Base-by-base conservation (phyloP, 2,113 vertebrate genomes). In the Xiphophorus maculatus region DNA sequence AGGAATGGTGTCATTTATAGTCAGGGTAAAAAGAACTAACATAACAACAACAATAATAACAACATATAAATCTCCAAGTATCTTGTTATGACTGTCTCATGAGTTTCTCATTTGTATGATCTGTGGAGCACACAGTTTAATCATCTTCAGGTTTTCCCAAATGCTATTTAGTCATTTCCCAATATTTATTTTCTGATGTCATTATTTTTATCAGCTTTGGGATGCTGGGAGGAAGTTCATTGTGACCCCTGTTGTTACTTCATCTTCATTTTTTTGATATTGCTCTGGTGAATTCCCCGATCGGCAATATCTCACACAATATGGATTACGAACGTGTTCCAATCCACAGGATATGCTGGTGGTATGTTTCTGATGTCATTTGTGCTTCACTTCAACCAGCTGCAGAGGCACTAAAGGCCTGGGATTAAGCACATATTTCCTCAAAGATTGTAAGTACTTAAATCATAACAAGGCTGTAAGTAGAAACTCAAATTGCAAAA, bases 131-230 rank as follows among this genome's bases (percentile, higher is more conserved):
- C 65, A 71, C 37, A 30, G 64, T 71, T 7, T 83, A 60, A 81
- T 87, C 40, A 78, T 60, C 66, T 66, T 65, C 29, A 80, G 66
- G 37, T 10, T 27, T 32, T 80, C 76, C 73, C 80, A 82, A 71
- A 74, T 74, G 79, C 79, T 58, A 22, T 74, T 81, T 64, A 32
- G 10, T 29, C 1, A 70, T 64, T 70, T 79, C 33, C 65, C 77
- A 87, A 83, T 83, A 32, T 29, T 35, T 58, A 63, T 81, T 78
- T 76, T 37, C n/a, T 54, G 51, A 66, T 83, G 71, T 77, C n/a
- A 81, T 79, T 58, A 58, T 58, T 58, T 58, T n/a, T 58, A 58
- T 58, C 22, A 58, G 22, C 25, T 65, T 33, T 58, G 81, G 72
- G 80, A 82, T 37, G 25, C 27, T 66, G 80, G 73, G 76, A 80